A percentile compares a stretch with the other conserved stretches of the same genome.
These are phyloP conservation scores for Standfussiana lucernea DNA, from an alignment of 2,888 invertebrate species.

Conservation along the genomic window DNA sequence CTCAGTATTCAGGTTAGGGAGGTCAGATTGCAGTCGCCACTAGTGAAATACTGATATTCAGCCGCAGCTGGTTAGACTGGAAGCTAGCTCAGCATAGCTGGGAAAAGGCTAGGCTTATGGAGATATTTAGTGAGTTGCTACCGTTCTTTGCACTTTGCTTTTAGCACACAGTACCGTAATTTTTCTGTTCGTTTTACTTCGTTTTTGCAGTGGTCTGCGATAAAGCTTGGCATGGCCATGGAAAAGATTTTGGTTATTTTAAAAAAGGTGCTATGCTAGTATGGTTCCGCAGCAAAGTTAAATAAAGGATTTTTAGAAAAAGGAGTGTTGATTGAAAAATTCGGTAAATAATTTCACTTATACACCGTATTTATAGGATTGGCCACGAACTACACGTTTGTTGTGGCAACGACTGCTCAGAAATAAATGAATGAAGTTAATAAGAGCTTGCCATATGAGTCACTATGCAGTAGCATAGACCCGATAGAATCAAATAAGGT, in stretches of 20 bases:
- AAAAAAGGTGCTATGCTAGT: not conserved
- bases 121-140: not conserved
- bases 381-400: not conserved
- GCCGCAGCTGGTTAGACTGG: conserved; percentile 29
- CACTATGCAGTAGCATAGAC: too few species aligned
- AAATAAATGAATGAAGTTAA: not conserved
- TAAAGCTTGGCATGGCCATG: not conserved
- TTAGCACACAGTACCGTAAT: not conserved
- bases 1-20: conserved; percentile 42
- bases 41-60: conserved; percentile 41
- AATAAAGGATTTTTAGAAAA: not conserved
- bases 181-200: not conserved
- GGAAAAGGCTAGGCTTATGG: not conserved
- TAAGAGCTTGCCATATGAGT: not conserved
- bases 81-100: conserved; percentile 17
- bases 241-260: not conserved
- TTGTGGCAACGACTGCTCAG: not conserved
- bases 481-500: too few species aligned
- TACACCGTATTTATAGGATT: not conserved
- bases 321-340: not conserved
- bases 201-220: not conserved
- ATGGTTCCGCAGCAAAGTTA: not conserved
- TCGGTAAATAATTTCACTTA: not conserved
- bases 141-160: conserved; percentile 13
- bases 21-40: conserved; percentile 39